Base-by-base conservation (phyloP, 2,888 invertebrate genomes). In the Nomada hirtipes region DNA sequence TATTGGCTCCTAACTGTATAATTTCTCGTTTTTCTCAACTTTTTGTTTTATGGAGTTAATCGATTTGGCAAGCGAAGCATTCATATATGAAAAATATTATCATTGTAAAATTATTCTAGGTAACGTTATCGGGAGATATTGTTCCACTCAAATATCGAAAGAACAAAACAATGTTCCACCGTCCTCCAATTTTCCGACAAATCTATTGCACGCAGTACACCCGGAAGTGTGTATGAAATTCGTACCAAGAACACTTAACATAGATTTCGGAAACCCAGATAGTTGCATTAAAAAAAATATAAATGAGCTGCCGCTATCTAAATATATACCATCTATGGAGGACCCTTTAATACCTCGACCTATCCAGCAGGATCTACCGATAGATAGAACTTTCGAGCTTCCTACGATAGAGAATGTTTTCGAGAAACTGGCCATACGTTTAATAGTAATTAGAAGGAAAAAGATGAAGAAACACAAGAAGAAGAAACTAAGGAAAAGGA, bases 401-500 rank as follows among this genome's bases (percentile, higher is more conserved):
- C 96, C 95, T 0, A 2, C 86, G 1, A 70, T 10, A 13, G 79
- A 23, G 36, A 64, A 71, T 67, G 63, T 57, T 11, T 42, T 95
- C 67, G 96, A 96, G 91, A 97, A 96, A 91, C 95, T 96, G 90
- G 97, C 98, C 0, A 95, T 95, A 0, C 94, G 97, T 70, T 93
- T 98, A 77, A 96, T 98, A 85, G 96, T 97, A 0, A 97, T 98
- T 52, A 95, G 98, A 67, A 95, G 96, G 68, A 95, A 96, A 72
- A 98, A 98, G 94, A 98, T 98, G 97, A 97, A 96, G 93, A 97
- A 97, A 89, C 98, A 98, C 91, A 97, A 98, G 92, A 94, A 97
- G 63, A 96, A 94, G 92, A 98, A 98, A 93, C 94, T 97, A 73
- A 95, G 97, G 85, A 98, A 97, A 92, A 96, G 95, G 90, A 97